These are phyloP conservation scores for Hormaphis cornu DNA, from an alignment of 1,140 invertebrate species.

Conservation along the genomic window DNA sequence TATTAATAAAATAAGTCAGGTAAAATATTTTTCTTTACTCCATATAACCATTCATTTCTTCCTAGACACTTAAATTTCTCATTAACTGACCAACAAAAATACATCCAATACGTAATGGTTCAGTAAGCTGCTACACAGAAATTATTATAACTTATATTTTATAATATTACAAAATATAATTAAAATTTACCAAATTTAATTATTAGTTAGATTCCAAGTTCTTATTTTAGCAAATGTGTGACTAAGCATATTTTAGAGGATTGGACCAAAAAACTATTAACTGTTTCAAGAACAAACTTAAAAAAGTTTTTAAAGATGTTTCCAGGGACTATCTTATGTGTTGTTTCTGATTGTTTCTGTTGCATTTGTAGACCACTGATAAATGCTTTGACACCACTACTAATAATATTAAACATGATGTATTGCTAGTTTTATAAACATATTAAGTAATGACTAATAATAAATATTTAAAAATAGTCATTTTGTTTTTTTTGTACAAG, in stretches of 20 bases:
- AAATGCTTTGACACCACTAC: conserved; percentile 31
- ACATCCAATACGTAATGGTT: no score
- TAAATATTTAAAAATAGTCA: no score
- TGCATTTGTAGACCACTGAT: conserved; percentile 30
- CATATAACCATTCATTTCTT: no score
- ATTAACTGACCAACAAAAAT: background rate
- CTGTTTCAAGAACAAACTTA: conserved; percentile 52
- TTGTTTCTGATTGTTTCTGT: conserved; percentile 41
- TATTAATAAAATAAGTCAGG: no score
- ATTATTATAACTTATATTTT: no score
- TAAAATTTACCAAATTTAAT: background rate
- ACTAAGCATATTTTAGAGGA: conserved; percentile 1
- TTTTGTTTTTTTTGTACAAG: no score
- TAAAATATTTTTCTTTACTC: no score
- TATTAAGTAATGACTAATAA: no score
- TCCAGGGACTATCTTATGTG: conserved; percentile 61
- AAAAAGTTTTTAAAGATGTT: conserved; percentile 93
- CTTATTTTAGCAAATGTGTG: background rate
- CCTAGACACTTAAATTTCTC: no score
- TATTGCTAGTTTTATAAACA: background rate
- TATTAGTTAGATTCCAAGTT: background rate
- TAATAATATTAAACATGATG: conserved; percentile 22
- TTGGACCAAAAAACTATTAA: conserved; percentile 4
- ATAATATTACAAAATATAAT: no score
- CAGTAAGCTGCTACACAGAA: no score